Evolutionary conservation across 2,888 invertebrate genomes (phyloP), one percentile per base, ranked within the genome.

Genomic region (Zaprionus bogoriensis): DNA sequence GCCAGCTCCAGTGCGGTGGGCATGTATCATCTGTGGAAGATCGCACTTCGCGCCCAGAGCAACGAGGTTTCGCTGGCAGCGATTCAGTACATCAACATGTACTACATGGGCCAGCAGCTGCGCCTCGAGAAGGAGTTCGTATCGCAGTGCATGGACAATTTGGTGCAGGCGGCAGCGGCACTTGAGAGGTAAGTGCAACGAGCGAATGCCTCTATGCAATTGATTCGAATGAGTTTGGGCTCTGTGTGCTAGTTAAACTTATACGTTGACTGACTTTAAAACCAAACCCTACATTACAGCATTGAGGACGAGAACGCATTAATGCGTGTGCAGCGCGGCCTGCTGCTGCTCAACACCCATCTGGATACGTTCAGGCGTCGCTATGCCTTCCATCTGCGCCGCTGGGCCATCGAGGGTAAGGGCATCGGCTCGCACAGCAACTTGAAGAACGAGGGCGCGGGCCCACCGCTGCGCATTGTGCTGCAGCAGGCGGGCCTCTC

Each of bases 51-150:
- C 73, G 98, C 98, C 1, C 95, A 95, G 74, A 97, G 96, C 89
- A 97, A 97, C 91, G 98, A 98, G 88, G 98, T 98, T 1, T 97
- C 97, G 71, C 95, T 98, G 94, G 96, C 97, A 2, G 98, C 98
- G 1, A 98, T 98, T 77, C 97, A 98, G 89, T 97, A 97, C 89
- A 93, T 98, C 55, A 98, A 98, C 90, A 95, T 95, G 87, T 98
- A 97, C 91, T 98, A 98, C 91, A 97, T 98, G 94, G 96, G 97
- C 5, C 96, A 97, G 65, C 96, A 97, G 87, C 90, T 98, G 39
- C 96, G 97, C 74, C 95, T 97, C 80, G 98, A 98, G 91, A 95
- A 96, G 62, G 98, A 98, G 88, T 98, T 98, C 90, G 96, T 98
- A 1, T 94, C 96, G 38, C 95, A 97, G 74, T 98, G 98, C 89